A percentile compares a stretch with the other conserved stretches of the same genome.
Conservation (phyloP, 2,888 invertebrate genomes). For the Corbicula japonica region DNA sequence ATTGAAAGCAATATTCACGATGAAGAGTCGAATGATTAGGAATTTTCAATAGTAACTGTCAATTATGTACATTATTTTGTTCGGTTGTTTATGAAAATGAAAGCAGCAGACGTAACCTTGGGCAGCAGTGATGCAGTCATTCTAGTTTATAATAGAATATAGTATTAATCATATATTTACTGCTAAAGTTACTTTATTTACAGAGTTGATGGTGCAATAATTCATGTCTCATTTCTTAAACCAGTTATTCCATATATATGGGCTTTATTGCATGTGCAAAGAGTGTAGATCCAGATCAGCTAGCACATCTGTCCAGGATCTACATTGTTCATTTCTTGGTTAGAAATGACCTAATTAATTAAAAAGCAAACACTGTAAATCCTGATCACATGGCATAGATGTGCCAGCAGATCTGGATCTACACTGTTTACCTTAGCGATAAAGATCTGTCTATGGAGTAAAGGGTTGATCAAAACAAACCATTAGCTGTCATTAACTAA, state of each 20-base stretch:
- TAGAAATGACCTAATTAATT: too few species aligned
- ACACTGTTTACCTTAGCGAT: too few species aligned
- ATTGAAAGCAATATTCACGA: slow-evolving; percentile 85
- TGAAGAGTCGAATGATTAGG: slow-evolving; percentile 74
- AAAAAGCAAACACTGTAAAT: too few species aligned
- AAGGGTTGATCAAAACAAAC: too few species aligned
- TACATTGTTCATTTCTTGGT: too few species aligned
- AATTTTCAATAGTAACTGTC: slow-evolving; percentile 10
- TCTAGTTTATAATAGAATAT: slow-evolving; percentile 9
- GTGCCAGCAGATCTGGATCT: too few species aligned
- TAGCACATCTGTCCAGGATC: too few species aligned
- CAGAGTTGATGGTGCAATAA: slow-evolving; percentile 54
- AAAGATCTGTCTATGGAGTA: too few species aligned
- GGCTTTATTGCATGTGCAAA: too few species aligned
- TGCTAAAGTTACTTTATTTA: slow-evolving; percentile 3
- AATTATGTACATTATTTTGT: slow-evolving; percentile 18
- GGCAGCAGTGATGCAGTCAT: slow-evolving; percentile 28
- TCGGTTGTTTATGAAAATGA: slow-evolving; percentile 16
- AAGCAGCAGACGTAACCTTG: slow-evolving; percentile 14
- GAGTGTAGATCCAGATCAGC: too few species aligned
- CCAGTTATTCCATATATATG: too few species aligned
- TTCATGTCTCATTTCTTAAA: slow-evolving; percentile 49
- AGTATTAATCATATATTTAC: slow-evolving; percentile 30
- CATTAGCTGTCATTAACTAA: neutral
- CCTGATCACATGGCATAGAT: too few species aligned